These are phyloP conservation scores for Belonocnema kinseyi DNA, from an alignment of 1,140 invertebrate species.

Conservation along the genomic window DNA sequence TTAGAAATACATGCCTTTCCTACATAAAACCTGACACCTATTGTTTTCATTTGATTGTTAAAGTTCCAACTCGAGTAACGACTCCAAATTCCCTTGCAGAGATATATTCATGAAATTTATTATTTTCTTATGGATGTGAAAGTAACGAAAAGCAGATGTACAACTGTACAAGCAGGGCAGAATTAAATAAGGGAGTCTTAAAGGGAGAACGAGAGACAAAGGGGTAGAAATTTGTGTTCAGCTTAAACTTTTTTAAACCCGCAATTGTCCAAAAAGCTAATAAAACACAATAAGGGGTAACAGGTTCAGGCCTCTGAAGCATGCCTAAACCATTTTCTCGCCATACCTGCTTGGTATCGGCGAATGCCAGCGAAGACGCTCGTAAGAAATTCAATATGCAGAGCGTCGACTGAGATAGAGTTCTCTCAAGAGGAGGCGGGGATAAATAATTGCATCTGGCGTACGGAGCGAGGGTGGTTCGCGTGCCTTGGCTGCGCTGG, in stretches of 20 bases:
- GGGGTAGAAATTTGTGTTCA: neutral
- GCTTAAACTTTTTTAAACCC: neutral
- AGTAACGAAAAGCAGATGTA: neutral
- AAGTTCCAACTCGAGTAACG: too few relatives aligned
- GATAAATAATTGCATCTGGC: conserved; percentile 54
- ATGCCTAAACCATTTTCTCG: conserved; percentile 22
- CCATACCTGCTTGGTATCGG: neutral
- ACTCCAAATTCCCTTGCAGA: too few relatives aligned
- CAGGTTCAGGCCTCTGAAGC: neutral
- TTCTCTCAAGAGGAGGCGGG: conserved; percentile 41
- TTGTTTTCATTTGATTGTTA: too few relatives aligned
- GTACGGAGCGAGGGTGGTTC: conserved; percentile 41
- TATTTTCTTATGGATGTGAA: neutral
- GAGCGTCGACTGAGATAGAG: conserved; percentile 51
- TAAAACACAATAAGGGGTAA: conserved; percentile 18
- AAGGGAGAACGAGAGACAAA: neutral
- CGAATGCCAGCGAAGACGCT: conserved; percentile 26
- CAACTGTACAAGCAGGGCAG: neutral
- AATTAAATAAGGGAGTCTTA: conserved; percentile 2
- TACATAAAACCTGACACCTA: too few relatives aligned
- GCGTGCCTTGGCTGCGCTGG: conserved; percentile 48
- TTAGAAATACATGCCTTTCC: too few relatives aligned
- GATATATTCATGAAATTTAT: neutral
- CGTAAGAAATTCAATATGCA: conserved; percentile 52
- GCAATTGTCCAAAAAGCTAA: neutral